Evolutionary conservation across 2,113 vertebrate genomes (phyloP), one percentile per base, ranked within the genome.

Genomic region (Rhynchomys soricoides): DNA sequence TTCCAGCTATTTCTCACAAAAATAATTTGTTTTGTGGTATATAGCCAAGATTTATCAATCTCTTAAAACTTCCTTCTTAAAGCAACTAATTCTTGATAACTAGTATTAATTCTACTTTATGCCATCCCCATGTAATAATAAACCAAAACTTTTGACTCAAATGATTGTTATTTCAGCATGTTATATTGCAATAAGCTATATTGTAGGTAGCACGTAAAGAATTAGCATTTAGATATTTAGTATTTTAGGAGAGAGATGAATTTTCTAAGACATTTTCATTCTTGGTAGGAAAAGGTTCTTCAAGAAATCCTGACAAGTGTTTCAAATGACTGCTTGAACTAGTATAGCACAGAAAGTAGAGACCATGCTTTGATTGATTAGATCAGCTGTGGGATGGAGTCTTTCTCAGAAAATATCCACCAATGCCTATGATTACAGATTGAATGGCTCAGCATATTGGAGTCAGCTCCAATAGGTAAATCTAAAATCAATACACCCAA

Each of bases 181-280:
- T 34, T 1, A 21, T 43, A 74, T 34, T 45, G 48, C 3, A 74
- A 62, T 73, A 73, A 78, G 13, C 31, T 17, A 40, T 43, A 11
- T 55, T 11, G 15, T 89, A 89, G 81, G 15, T 12, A 81, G 1
- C 3, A 77, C 45, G 5, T 43, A 86, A 64, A 81, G 2, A 89
- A 74, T 48, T 22, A 77, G 37, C 50, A 74, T 29, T 93, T 40
- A 59, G 16, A 74, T 85, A 96, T 3, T 74, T 55, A 77, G 16
- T 17, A 24, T 57, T 92, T 82, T 64, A n/a, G 21, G 24, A 81
- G 48, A 40, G 17, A 94, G 2, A 43, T 45, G 11, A 5, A 9
- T 50, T 19, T 55, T 94, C n/a, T 83, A 45, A 88, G 4, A 82
- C 77, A 57, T 82, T 90, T 86, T 19, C 50, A 43, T 79, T 82